Evolutionary conservation across 2,113 vertebrate species (phyloP), one percentile per base, ranked within the genome.

Genomic region (Tylochromis polylepis): DNA sequence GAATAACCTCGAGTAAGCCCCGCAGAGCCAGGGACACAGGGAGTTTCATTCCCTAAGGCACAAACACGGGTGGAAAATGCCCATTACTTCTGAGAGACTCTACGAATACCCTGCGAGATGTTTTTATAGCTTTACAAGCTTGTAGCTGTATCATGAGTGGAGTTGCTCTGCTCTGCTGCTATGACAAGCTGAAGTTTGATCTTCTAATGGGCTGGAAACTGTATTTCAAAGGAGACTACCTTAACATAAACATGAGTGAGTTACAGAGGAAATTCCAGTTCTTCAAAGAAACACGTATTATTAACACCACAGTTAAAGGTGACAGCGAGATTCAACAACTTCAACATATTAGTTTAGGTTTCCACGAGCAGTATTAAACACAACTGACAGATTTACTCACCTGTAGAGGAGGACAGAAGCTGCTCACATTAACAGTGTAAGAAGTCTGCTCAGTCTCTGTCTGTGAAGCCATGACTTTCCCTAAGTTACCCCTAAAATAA

Each of bases 351-450:
- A 2, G 20, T 80, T 87, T 79, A 72, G 34, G 3, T 89, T 81
- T 91, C 6, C 4, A 38, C 3, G 15, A 6, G 22, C 22, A 49
- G 67, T 75, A 24, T 10, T 7, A 11, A n/a, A 72, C 4, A 82
- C 15, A 56, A 82, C 1, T 20, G 11, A 43, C 10, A 9, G 14
- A 53, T 79, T 16, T 22, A 41, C 88, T 93, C 91, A 97, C 97
- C 96, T 96, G 94, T 22, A 97, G 84, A 14, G 27, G 27, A 41
- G 85, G 11, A 5, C 97, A 97, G 75, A 93, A 94, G 92, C 92
- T 96, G 78, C 84, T 94, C 38, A 96, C 75, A 79, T 94, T 95
- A 16, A 96, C 85, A 1, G 82, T 16, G 90, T 96, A 97, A 70
- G 91, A 88, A 59, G 93, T 78, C 55, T 5, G 46, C 8, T 89